A percentile compares a stretch with the other conserved stretches of the same genome.
Evolutionary conservation across 2,797 vertebrate genomes (phyloP).

Genomic region (Syngnathus acus): DNA sequence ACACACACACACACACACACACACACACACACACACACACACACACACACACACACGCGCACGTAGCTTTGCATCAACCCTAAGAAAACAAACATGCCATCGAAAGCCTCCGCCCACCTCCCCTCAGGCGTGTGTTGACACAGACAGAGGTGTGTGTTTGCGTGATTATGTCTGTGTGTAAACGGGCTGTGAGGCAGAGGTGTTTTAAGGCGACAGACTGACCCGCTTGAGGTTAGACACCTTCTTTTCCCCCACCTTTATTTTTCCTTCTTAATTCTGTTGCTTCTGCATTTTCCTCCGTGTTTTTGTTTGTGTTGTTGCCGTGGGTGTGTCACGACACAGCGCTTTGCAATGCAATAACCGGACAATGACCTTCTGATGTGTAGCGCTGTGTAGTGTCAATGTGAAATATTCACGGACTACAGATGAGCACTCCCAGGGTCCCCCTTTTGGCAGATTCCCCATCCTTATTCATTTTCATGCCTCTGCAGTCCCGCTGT

Average conservation of each 20-base stretch:
- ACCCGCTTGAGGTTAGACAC: conserved; percentile 48
- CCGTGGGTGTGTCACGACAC: background rate
- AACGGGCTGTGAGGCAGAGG: conserved; percentile 19
- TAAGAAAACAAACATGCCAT: conserved; percentile 44
- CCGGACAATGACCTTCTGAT: background rate
- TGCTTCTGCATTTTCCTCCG: conserved; percentile 1
- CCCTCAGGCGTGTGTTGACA: conserved; percentile 42
- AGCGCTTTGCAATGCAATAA: conserved; percentile 1
- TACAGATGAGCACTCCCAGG: conserved; percentile 50
- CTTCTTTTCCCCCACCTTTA: conserved; percentile 9
- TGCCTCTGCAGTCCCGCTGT: conserved; percentile 52
- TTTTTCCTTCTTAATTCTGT: conserved; percentile 2
- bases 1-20: background rate
- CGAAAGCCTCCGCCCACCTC: conserved; percentile 24
- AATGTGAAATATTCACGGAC: conserved; percentile 60
- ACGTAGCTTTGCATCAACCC: conserved; percentile 30
- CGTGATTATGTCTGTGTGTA: conserved; percentile 33
- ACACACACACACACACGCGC: conserved; percentile 18
- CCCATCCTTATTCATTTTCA: conserved; percentile 53
- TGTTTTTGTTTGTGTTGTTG: conserved; percentile 7
- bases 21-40: background rate
- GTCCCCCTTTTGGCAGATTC: conserved; percentile 49
- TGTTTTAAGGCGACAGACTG: conserved; percentile 33
- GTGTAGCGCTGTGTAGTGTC: conserved; percentile 41
- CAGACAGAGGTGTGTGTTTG: conserved; percentile 28